A percentile compares a stretch with the other conserved stretches of the same genome.
Evolutionary conservation across 2,797 vertebrate genomes (phyloP).

Genomic region (Pyrrhura leucotis): DNA sequence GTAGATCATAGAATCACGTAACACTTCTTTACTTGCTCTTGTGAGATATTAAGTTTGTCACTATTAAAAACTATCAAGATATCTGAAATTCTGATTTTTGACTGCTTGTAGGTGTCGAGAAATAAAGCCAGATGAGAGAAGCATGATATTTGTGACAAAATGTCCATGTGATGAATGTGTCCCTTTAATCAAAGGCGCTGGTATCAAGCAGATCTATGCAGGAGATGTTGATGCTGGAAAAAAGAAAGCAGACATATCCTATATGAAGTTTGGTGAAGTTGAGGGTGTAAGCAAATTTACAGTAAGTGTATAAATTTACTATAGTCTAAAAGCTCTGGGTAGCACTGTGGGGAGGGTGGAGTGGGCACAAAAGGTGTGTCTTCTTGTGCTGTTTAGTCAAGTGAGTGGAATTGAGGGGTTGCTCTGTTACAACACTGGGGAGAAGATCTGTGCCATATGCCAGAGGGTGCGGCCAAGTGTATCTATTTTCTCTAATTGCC

Average conservation of each 20-base stretch:
- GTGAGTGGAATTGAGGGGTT: not conserved
- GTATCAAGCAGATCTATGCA: slow-evolving; percentile 92
- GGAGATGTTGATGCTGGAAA: slow-evolving; percentile 89
- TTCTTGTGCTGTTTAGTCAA: not conserved
- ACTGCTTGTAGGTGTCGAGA: slow-evolving; percentile 82
- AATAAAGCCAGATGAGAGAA: slow-evolving; percentile 85
- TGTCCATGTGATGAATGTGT: slow-evolving; percentile 96
- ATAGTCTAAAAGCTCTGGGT: not conserved
- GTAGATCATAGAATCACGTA: not conserved
- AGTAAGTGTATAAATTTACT: slow-evolving; percentile 77
- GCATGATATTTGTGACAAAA: slow-evolving; percentile 94
- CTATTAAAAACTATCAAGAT: not conserved
- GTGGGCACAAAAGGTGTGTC: not conserved
- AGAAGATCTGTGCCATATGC: not conserved
- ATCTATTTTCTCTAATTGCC: not conserved
- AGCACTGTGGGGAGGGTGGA: not conserved
- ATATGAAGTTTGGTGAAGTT: slow-evolving; percentile 87
- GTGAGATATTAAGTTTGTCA: not conserved
- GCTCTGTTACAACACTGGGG: not conserved
- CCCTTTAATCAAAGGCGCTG: slow-evolving; percentile 91
- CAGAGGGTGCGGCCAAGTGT: not conserved
- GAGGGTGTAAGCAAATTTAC: slow-evolving; percentile 85
- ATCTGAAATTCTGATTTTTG: slow-evolving; percentile 8
- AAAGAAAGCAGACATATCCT: slow-evolving; percentile 94
- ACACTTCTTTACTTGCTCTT: not conserved